Conservation (phyloP, 2,888 invertebrate species). For the Ypsolopha scabrella region DNA sequence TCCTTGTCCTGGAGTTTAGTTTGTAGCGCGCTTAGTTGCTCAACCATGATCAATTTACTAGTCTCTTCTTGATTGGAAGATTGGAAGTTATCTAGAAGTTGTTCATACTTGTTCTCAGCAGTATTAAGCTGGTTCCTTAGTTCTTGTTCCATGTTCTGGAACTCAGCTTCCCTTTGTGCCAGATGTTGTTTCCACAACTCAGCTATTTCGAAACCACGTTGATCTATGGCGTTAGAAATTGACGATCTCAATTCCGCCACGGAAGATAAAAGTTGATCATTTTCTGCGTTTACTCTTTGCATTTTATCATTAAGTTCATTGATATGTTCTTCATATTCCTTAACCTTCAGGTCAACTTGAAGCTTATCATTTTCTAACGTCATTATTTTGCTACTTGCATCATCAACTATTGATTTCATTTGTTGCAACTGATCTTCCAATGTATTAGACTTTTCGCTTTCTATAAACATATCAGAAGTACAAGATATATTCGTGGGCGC, state of each 20-base stretch:
- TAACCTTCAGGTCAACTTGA: conserved; percentile 20
- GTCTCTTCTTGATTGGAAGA: conserved; percentile 60
- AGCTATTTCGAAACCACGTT: conserved; percentile 76
- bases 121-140: conserved; percentile 62
- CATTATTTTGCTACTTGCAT: conserved; percentile 45
- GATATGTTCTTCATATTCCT: conserved; percentile 28
- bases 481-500: conserved; percentile 10
- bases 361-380: conserved; percentile 30
- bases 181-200: conserved; percentile 79
- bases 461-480: not conserved
- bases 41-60: conserved; percentile 44
- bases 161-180: conserved; percentile 73
- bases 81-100: conserved; percentile 52
- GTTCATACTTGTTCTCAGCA: conserved; percentile 59
- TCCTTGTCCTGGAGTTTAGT: conserved; percentile 57
- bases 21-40: conserved; percentile 51
- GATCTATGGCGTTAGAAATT: conserved; percentile 69
- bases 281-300: conserved; percentile 47
- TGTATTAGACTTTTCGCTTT: conserved; percentile 7
- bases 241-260: conserved; percentile 57
- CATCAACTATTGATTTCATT: conserved; percentile 34
- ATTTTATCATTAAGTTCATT: conserved; percentile 38
- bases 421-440: conserved; percentile 36
- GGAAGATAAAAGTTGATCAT: conserved; percentile 52
- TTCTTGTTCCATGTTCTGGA: conserved; percentile 60